phyloP scores from a whole-genome alignment of 1,140 invertebrate species.

The Anastrepha obliqua region DNA sequence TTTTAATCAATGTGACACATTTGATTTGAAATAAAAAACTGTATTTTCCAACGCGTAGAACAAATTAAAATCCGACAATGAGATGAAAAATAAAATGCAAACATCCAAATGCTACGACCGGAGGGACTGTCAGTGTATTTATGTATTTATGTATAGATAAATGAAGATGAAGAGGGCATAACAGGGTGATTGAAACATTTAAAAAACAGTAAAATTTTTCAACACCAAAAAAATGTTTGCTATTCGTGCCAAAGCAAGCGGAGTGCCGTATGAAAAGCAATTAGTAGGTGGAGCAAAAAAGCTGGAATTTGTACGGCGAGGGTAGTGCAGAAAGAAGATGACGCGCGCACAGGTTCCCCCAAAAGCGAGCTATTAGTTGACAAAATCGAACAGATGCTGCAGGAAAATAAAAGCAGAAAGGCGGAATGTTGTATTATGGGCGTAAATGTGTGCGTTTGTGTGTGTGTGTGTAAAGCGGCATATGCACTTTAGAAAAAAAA shows the following conservation, averaged over 20 bases:
- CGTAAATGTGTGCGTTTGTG: background rate
- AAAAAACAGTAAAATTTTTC: conserved; percentile 46
- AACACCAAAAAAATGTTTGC: background rate
- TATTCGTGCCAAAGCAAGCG: background rate
- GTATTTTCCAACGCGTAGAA: background rate
- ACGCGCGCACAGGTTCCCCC: conserved; percentile 25
- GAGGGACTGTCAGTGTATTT: background rate
- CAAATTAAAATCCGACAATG: background rate
- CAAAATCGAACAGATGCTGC: background rate
- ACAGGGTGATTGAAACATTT: background rate
- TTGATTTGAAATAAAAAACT: conserved; percentile 36
- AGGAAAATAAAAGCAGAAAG: background rate
- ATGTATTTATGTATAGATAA: background rate
- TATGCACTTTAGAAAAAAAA: background rate
- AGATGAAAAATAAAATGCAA: background rate
- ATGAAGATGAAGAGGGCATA: background rate
- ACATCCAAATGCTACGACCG: background rate
- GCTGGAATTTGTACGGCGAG: background rate
- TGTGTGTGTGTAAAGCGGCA: background rate
- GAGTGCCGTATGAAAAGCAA: background rate
- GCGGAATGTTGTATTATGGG: background rate
- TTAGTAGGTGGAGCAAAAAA: background rate
- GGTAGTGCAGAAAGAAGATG: background rate
- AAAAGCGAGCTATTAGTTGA: background rate
- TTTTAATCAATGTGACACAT: conserved; percentile 47